Percentiles rank a stretch among this genome's conserved stretches.
Evolutionary conservation across 2,113 vertebrate species (phyloP).

Genomic region (Tyto alba): DNA sequence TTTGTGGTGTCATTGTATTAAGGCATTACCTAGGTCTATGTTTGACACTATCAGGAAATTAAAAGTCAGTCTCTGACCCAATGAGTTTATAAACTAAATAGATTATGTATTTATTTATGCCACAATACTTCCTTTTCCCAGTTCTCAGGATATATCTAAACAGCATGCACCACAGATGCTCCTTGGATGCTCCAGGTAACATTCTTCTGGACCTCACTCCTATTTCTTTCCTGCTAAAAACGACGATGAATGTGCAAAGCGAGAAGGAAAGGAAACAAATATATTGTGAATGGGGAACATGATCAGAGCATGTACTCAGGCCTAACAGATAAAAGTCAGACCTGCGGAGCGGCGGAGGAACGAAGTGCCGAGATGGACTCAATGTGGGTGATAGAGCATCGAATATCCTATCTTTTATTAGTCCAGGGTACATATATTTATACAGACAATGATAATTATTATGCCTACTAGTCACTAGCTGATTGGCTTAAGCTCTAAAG

Average conservation of each 20-base stretch:
- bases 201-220: not conserved
- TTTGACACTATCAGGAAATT: not conserved
- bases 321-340: not conserved
- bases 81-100: not conserved
- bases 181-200: not conserved
- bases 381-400: too few relatives aligned
- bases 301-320: not conserved
- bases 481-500: too few relatives aligned
- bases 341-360: too few relatives aligned
- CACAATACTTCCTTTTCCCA: not conserved
- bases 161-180: not conserved
- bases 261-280: not conserved
- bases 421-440: too few relatives aligned
- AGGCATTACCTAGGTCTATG: not conserved
- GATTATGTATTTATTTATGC: not conserved
- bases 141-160: not conserved
- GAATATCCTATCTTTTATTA: too few relatives aligned
- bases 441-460: too few relatives aligned
- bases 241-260: not conserved
- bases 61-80: not conserved
- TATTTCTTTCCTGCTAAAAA: not conserved
- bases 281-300: accelerated
- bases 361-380: too few relatives aligned
- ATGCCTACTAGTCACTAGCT: too few relatives aligned
- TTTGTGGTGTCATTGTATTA: not conserved